Evolutionary conservation across 2,888 invertebrate genomes (phyloP), one percentile per base, ranked within the genome.

Genomic region (Gibbula magus): DNA sequence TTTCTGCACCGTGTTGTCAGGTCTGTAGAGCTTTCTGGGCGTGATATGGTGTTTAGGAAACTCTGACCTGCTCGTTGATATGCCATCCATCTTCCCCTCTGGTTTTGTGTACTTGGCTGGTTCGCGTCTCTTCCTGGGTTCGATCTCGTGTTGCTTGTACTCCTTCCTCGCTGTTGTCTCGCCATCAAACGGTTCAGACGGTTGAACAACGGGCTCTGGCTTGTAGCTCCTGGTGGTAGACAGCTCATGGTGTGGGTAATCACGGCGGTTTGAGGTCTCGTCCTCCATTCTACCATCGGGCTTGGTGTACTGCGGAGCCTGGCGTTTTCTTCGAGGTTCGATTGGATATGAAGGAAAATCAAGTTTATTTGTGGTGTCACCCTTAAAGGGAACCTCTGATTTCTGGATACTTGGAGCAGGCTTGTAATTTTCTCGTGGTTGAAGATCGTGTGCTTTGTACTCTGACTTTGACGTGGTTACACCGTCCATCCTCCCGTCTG

Each of bases 271-370:
- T 74, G 88, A 89, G 16, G 88, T 84, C 45, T 82, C 78, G 32
- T 88, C 91, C 25, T 86, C 85, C 79, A 91, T 91, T 35, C 86
- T 86, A 61, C 84, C 88, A 8, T 82, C 77, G 8, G 88, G 86
- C 10, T 84, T 86, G 35, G 81, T 79, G 80, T 88, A 91, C 51
- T 77, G 73, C 22, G 29, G 67, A 20, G 87, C 87, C 32, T 86
- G 83, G 61, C 88, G 89, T 0, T 83, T 80, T 77, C 75, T 85
- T 5, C 90, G 90, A 54, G 86, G 83, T 35, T 89, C 86, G n/a
- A 84, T 81, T 73, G 86, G 85, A 87, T 87, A 86, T 52, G 79
- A 81, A 61, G 86, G 86, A 81, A 83, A 92, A 79, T 92, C 91
- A 25, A 56, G 32, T 54, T 54, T 61, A 39, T 16, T 20, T 20